A percentile compares a stretch with the other conserved stretches of the same genome.
Conservation (phyloP, 1,140 invertebrate species). For the Bombus waltoni region DNA sequence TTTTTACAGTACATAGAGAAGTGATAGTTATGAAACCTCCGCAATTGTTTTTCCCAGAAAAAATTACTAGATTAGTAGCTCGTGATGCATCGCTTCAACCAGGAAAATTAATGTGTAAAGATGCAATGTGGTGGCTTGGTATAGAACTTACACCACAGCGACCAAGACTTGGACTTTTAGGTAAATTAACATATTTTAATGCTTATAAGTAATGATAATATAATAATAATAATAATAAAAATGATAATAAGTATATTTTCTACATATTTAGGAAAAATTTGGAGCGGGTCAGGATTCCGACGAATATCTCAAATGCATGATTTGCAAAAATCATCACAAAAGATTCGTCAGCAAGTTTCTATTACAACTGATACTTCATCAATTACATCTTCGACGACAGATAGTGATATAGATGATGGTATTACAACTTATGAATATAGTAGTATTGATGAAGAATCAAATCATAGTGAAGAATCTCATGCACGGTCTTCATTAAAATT, state of each 20-base stretch:
- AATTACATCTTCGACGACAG: conserved; percentile 70
- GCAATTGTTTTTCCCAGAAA: conserved; percentile 86
- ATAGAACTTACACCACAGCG: conserved; percentile 86
- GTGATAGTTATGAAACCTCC: conserved; percentile 85
- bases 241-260: neutral
- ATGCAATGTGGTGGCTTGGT: conserved; percentile 88
- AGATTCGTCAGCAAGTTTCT: conserved; percentile 70
- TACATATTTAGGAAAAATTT: conserved; percentile 75
- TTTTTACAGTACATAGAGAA: conserved; percentile 84
- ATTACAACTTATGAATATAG: conserved; percentile 70
- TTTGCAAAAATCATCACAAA: conserved; percentile 66
- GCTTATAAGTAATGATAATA: neutral
- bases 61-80: conserved; percentile 85
- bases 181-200: conserved; percentile 69
- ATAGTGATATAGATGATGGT: conserved; percentile 75
- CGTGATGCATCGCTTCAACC: conserved; percentile 81
- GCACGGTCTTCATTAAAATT: conserved; percentile 58
- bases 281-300: conserved; percentile 74
- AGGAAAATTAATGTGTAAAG: conserved; percentile 84
- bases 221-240: no score
- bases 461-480: conserved; percentile 77
- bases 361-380: conserved; percentile 71
- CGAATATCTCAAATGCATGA: conserved; percentile 64
- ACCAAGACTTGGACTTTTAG: conserved; percentile 85
- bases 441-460: conserved; percentile 77